Percentiles rank a stretch among this genome's conserved stretches.
Evolutionary conservation across 2,797 vertebrate species (phyloP).

Genomic region (Steatocranus sp.): DNA sequence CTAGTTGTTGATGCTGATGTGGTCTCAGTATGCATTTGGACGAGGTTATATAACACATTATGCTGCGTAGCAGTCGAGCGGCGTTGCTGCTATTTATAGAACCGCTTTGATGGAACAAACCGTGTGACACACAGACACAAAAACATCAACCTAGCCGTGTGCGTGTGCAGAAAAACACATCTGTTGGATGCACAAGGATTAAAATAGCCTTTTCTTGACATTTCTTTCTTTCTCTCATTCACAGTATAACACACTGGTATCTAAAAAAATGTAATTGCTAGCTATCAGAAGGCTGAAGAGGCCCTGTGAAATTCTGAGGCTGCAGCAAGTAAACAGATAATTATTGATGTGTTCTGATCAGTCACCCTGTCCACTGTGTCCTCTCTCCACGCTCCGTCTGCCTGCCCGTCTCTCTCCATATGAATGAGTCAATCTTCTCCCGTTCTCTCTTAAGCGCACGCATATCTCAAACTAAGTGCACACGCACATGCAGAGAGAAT

Average conservation of each 20-base stretch:
- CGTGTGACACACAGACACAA: conserved; percentile 63
- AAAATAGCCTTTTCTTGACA: neutral
- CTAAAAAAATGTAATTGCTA: neutral
- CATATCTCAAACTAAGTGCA: neutral
- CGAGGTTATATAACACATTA: conserved; percentile 64
- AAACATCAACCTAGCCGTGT: conserved; percentile 38
- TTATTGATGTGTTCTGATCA: conserved; percentile 30
- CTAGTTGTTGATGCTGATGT: conserved; percentile 44
- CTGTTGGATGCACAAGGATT: neutral
- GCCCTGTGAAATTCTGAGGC: neutral
- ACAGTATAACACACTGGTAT: neutral
- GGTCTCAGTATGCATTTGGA: conserved; percentile 39
- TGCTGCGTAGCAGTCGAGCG: conserved; percentile 34
- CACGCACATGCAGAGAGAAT: neutral
- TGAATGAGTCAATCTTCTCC: conserved; percentile 5
- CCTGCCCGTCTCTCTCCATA: neutral
- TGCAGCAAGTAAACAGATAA: conserved; percentile 23
- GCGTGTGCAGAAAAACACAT: neutral
- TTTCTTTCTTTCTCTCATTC: neutral
- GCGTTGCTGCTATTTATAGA: conserved; percentile 61
- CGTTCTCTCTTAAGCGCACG: neutral
- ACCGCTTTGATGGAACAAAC: conserved; percentile 50
- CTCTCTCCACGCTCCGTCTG: neutral
- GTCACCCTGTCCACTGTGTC: neutral
- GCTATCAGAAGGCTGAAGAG: neutral